Base-by-base conservation (phyloP, 2,797 vertebrate species). In the Cossypha niveicapilla region DNA sequence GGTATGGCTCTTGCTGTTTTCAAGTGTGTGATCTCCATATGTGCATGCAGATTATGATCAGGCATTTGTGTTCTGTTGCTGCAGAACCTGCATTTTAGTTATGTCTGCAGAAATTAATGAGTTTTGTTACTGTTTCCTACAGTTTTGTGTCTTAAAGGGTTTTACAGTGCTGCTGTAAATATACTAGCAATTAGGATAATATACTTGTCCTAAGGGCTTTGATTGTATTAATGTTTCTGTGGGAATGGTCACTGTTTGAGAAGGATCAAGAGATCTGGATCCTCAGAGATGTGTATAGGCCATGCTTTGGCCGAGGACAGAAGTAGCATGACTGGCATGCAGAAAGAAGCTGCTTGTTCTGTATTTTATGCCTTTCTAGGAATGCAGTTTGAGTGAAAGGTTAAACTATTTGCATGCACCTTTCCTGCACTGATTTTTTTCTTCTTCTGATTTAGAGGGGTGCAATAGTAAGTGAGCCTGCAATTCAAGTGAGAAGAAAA, bases 391-490 rank as follows among this genome's bases (percentile, higher is more conserved):
- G 32, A 75, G 21, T 68, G n/a, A 57, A 75, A 41, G 75, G 6
- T 70, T 86, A 21, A 87, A 68, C 51, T 62, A 54, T 22, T 85
- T 70, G 11, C 1, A 18, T 39, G 13, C 18, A 44, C 24, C 4
- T 91, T 93, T 71, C 45, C 58, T 54, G 14, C 47, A 60, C 32
- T 94, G 25, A 86, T 27, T 80, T 10, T 66, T 79, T 86, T 81
- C n/a, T 84, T 32, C 23, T 48, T 93, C 65, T 88, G 57, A 12
- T 61, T 75, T 96, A 99, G 99, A 98, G 99, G 91, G 99, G 99
- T 6, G 98, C 98, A 4, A 99, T 99, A 71, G 99, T 99, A 90
- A 99, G 99, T 4, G 99, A 99, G 93, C 99, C 99, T 10, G 99
- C 99, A 79, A 99, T 99, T 96, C 99, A 99, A 96, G 99, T 99